A percentile compares a stretch with the other conserved stretches of the same genome.
Conservation (phyloP, 2,888 invertebrate genomes). For the Nomada flava region DNA sequence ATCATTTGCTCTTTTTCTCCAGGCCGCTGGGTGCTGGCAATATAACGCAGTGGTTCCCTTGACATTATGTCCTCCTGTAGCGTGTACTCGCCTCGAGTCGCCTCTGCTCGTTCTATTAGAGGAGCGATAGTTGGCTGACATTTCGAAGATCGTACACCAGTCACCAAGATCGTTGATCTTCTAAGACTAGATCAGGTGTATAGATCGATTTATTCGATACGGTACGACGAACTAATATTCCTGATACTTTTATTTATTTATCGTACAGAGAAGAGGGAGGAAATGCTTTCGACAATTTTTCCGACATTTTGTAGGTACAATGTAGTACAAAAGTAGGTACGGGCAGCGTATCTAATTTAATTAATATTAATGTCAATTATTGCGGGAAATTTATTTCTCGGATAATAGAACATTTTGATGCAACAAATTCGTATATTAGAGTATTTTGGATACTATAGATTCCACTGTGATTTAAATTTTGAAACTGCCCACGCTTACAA, state of each 20-base stretch:
- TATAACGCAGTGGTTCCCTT: constrained; percentile 63
- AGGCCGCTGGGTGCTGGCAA: constrained; percentile 17
- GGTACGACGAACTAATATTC: no score
- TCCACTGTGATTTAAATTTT: no score
- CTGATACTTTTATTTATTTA: neutral
- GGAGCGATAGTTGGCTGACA: constrained; percentile 68
- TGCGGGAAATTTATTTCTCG: no score
- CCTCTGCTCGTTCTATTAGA: constrained; percentile 59
- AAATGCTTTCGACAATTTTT: no score
- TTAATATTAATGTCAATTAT: no score
- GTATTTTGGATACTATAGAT: neutral
- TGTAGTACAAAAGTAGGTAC: no score
- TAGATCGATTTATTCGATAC: constrained; percentile 10
- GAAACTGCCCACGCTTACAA: neutral
- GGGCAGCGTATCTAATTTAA: no score
- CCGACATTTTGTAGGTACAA: no score
- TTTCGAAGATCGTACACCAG: constrained; percentile 65
- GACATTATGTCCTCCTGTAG: constrained; percentile 69
- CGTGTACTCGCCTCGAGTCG: constrained; percentile 35
- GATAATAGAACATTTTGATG: no score
- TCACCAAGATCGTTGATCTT: constrained; percentile 64
- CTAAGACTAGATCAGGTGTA: constrained; percentile 64
- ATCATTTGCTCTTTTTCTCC: constrained; percentile 50
- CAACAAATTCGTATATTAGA: neutral
- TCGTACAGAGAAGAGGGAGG: no score